A percentile compares a stretch with the other conserved stretches of the same genome.
Evolutionary conservation across 1,140 invertebrate genomes (phyloP).

Genomic region (Chrysoperla carnea): DNA sequence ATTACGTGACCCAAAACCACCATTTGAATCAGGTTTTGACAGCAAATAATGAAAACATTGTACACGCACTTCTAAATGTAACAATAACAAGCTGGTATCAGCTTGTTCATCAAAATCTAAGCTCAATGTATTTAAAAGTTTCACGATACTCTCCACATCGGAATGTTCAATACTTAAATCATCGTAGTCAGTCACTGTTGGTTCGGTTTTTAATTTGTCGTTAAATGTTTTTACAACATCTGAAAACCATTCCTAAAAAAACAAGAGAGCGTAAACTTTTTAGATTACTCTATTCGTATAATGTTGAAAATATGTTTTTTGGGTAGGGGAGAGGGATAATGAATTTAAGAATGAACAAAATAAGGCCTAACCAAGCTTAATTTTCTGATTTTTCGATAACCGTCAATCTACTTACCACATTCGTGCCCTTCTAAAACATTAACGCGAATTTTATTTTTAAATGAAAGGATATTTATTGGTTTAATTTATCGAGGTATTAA

Average conservation of each 20-base stretch:
- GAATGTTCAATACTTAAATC: constrained; percentile 9
- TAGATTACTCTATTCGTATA: no score
- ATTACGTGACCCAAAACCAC: constrained; percentile 24
- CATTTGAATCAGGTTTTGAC: constrained; percentile 42
- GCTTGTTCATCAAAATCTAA: constrained; percentile 74
- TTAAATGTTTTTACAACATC: constrained; percentile 29
- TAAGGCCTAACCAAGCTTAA: no score
- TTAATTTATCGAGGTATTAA: no score
- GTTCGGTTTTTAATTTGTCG: constrained; percentile 26
- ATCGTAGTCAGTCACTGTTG: constrained; percentile 20
- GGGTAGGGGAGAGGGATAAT: no score
- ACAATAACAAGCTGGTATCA: constrained; percentile 74
- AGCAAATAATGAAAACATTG: constrained; percentile 88
- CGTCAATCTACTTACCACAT: no score
- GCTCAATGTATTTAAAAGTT: constrained; percentile 42
- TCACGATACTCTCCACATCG: constrained; percentile 22
- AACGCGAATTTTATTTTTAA: no score
- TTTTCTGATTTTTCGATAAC: no score
- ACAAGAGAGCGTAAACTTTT: no score
- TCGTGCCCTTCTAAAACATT: no score
- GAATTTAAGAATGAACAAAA: no score
- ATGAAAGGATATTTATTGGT: no score
- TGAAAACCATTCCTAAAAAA: constrained; percentile 48
- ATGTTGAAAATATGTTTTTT: no score
- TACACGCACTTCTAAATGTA: constrained; percentile 85